Evolutionary conservation across 2,797 vertebrate species (phyloP).

Genomic region (Pteropus rufus): DNA sequence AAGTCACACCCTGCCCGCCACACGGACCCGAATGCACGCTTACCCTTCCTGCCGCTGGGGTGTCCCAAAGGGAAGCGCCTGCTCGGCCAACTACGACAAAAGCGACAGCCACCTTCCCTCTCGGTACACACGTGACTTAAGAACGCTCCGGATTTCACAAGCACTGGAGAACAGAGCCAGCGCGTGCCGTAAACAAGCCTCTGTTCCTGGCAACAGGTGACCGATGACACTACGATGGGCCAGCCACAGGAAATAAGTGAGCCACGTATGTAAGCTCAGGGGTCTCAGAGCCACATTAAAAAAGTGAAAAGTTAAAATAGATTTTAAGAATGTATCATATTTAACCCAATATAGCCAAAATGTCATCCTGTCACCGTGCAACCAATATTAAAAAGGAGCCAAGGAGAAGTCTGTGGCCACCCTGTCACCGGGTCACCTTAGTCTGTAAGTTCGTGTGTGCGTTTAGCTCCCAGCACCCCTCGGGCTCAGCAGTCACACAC

Average conservation of each 20-base stretch:
- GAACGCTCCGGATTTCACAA: background rate
- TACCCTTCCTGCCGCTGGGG: rapidly evolving
- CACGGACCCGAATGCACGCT: background rate
- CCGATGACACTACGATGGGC: rapidly evolving
- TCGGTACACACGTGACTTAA: rapidly evolving
- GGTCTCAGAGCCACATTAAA: too few relatives aligned
- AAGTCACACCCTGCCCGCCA: background rate
- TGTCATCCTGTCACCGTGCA: rapidly evolving
- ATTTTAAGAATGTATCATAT: background rate
- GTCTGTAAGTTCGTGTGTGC: too few relatives aligned
- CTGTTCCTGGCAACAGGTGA: background rate
- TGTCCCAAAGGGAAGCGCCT: background rate
- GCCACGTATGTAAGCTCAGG: rapidly evolving
- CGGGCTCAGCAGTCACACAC: background rate
- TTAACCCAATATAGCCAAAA: background rate
- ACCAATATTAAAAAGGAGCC: rapidly evolving
- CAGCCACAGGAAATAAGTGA: rapidly evolving
- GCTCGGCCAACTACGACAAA: background rate
- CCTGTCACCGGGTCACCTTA: rapidly evolving
- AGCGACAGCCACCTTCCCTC: rapidly evolving
- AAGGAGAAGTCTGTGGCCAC: rapidly evolving
- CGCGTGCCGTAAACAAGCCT: rapidly evolving
- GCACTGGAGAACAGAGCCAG: rapidly evolving
- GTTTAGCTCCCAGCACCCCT: rapidly evolving
- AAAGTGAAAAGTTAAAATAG: background rate